Percentiles rank a stretch among this genome's conserved stretches.
phyloP scores from a whole-genome alignment of 2,888 invertebrate species.

The Drosophila kokeensis region DNA sequence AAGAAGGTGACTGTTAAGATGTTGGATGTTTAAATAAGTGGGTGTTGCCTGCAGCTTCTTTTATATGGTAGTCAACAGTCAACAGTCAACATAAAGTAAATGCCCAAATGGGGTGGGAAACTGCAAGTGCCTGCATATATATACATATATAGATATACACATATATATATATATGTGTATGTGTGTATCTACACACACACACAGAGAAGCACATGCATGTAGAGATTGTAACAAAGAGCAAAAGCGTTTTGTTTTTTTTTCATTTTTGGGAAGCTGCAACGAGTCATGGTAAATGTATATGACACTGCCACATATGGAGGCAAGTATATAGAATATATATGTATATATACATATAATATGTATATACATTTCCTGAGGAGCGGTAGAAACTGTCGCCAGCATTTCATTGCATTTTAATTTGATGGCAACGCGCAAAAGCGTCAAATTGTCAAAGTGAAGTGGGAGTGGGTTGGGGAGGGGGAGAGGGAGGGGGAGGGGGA shows the following conservation, averaged over 20 bases:
- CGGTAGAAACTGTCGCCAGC: slow-evolving; percentile 13
- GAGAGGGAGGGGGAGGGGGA: background rate
- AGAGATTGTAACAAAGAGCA: slow-evolving; percentile 35
- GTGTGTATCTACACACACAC: slow-evolving; percentile 11
- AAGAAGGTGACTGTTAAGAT: background rate
- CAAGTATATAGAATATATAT: slow-evolving; percentile 16
- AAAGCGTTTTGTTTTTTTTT: slow-evolving; percentile 16
- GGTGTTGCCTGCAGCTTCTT: background rate
- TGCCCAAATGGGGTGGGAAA: slow-evolving; percentile 9
- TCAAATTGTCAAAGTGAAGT: slow-evolving; percentile 5
- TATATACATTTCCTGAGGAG: slow-evolving; percentile 4
- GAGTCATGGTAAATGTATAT: slow-evolving; percentile 20
- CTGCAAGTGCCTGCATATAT: slow-evolving; percentile 31
- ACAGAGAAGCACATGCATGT: slow-evolving; percentile 2
- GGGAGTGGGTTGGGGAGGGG: too few species aligned
- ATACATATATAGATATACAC: too few species aligned
- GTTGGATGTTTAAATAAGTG: background rate
- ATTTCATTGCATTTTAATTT: slow-evolving; percentile 68
- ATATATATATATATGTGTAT: background rate
- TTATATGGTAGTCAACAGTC: background rate
- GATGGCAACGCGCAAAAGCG: slow-evolving; percentile 52
- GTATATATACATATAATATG: background rate
- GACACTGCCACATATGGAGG: slow-evolving; percentile 17
- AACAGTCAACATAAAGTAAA: slow-evolving; percentile 1
- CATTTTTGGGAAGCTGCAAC: slow-evolving; percentile 43